A percentile compares a stretch with the other conserved stretches of the same genome.
Evolutionary conservation across 1,140 invertebrate species (phyloP).

Genomic region (Cydia splendana): DNA sequence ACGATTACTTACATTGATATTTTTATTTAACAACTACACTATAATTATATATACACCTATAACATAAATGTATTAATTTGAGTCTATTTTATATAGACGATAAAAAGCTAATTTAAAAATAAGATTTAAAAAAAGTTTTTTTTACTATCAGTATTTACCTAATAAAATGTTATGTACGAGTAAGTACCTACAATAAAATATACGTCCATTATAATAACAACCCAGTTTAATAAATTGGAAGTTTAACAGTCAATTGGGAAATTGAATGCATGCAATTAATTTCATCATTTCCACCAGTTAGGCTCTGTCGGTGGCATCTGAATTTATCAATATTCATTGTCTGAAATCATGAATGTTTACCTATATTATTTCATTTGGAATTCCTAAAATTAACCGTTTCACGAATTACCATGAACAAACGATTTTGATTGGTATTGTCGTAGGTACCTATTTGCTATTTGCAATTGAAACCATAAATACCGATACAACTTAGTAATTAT

Average conservation of each 20-base stretch:
- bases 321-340: constrained; percentile 32
- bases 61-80: too few relatives aligned
- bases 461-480: not conserved
- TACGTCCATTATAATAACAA: not conserved
- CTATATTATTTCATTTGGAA: constrained; percentile 47
- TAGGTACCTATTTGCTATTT: not conserved
- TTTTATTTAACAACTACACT: too few relatives aligned
- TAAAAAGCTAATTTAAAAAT: too few relatives aligned
- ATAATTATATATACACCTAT: too few relatives aligned
- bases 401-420: constrained; percentile 37
- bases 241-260: constrained; percentile 2
- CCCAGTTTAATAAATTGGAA: constrained; percentile 4
- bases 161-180: too few relatives aligned
- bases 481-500: not conserved
- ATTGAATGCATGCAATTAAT: constrained; percentile 11
- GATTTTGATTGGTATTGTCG: constrained; percentile 37
- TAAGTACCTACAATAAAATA: not conserved
- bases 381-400: constrained; percentile 54
- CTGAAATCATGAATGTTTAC: constrained; percentile 28
- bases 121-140: too few relatives aligned
- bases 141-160: too few relatives aligned
- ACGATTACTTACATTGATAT: too few relatives aligned
- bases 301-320: constrained; percentile 5
- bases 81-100: too few relatives aligned
- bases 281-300: constrained; percentile 17